These are phyloP conservation scores for Parambassis ranga DNA, from an alignment of 2,797 vertebrate species.

Conservation along the genomic window DNA sequence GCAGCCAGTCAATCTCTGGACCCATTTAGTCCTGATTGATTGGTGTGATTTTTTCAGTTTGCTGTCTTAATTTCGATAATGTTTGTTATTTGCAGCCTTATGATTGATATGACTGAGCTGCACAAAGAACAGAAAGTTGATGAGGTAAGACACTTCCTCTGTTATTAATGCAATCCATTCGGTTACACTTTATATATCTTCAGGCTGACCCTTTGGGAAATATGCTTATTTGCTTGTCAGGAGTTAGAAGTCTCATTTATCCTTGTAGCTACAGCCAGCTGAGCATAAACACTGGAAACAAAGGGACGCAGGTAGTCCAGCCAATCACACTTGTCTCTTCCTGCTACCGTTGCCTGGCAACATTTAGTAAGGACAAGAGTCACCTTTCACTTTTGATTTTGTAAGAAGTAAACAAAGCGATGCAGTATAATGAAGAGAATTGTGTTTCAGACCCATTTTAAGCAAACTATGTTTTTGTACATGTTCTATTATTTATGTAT, in stretches of 20 bases:
- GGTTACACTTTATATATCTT: background rate
- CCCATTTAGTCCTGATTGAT: constrained; percentile 23
- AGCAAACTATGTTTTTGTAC: background rate
- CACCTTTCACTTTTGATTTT: too few relatives aligned
- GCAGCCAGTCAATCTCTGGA: constrained; percentile 34
- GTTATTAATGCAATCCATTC: background rate
- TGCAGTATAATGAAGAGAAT: too few relatives aligned
- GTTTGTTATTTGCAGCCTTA: constrained; percentile 81
- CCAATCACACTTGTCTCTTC: too few relatives aligned
- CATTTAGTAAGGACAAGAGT: too few relatives aligned
- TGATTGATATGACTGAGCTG: constrained; percentile 94
- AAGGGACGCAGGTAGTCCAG: too few relatives aligned
- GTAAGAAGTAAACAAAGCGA: background rate
- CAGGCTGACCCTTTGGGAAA: background rate
- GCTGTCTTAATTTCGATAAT: constrained; percentile 16
- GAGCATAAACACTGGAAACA: background rate
- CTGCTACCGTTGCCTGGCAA: too few relatives aligned
- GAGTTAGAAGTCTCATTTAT: background rate
- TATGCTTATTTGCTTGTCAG: background rate
- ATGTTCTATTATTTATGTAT: background rate
- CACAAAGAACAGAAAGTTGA: constrained; percentile 94
- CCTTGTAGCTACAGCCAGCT: background rate
- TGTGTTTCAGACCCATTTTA: too few relatives aligned
- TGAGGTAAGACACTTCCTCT: constrained; percentile 80
- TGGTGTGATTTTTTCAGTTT: constrained; percentile 19